Conservation (phyloP, 2,797 vertebrate genomes). For the Knipowitschia caucasica region DNA sequence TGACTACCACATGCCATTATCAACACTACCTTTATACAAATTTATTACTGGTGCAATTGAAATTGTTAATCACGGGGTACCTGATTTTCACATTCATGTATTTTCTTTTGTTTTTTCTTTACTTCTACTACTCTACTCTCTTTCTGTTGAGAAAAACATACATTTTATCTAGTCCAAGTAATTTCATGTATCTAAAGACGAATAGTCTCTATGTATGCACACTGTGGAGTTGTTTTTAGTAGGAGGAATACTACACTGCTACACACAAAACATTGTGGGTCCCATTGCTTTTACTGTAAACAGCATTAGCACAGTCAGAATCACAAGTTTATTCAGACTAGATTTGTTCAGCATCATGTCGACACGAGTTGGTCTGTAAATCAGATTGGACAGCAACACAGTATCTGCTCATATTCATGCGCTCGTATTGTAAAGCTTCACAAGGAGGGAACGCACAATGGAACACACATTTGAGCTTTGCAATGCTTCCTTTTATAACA, state of each 20-base stretch:
- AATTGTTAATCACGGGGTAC: too few species aligned
- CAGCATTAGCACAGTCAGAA: conserved; percentile 19
- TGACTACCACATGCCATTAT: neutral
- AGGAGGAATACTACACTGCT: conserved; percentile 10
- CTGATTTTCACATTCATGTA: too few species aligned
- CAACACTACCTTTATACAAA: neutral
- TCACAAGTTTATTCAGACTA: conserved; percentile 24
- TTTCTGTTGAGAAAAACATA: too few species aligned
- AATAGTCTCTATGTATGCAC: neutral
- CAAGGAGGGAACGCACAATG: conserved; percentile 33
- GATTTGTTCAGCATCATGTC: conserved; percentile 14
- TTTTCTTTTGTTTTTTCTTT: too few species aligned
- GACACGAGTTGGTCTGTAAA: conserved; percentile 29
- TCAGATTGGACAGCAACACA: conserved; percentile 27
- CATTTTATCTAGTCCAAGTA: neutral
- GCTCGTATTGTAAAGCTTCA: conserved; percentile 43
- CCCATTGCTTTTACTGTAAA: conserved; percentile 29
- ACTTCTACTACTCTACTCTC: too few species aligned
- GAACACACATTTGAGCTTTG: conserved; percentile 63
- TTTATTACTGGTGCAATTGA: neutral
- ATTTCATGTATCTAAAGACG: neutral
- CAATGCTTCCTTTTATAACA: conserved; percentile 53
- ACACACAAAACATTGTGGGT: conserved; percentile 25
- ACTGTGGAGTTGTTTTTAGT: neutral
- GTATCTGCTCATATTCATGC: conserved; percentile 38